Conservation (phyloP, 2,888 invertebrate genomes). For the Timema podura region DNA sequence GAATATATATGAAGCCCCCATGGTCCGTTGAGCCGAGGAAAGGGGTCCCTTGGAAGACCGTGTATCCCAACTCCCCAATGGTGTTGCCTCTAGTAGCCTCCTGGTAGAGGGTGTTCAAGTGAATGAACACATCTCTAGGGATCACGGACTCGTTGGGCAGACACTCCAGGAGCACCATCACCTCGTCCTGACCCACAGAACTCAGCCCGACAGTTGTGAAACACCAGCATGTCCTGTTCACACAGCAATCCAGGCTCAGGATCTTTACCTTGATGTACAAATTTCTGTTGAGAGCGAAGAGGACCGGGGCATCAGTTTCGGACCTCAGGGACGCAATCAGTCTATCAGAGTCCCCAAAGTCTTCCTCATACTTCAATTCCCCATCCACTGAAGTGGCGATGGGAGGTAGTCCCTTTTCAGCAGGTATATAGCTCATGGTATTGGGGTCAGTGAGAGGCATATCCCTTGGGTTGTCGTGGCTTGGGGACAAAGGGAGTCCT, state of each 20-base stretch:
- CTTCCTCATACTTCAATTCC: slow-evolving; percentile 39
- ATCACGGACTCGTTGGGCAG: slow-evolving; percentile 56
- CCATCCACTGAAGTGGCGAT: slow-evolving; percentile 35
- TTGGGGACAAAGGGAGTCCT: slow-evolving; percentile 27
- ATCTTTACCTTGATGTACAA: slow-evolving; percentile 70
- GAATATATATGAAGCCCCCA: slow-evolving; percentile 77
- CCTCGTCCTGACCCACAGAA: slow-evolving; percentile 78
- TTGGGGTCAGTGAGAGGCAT: slow-evolving; percentile 47
- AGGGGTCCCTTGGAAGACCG: slow-evolving; percentile 56
- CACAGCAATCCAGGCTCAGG: slow-evolving; percentile 71
- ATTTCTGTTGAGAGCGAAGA: slow-evolving; percentile 71
- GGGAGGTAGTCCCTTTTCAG: slow-evolving; percentile 44
- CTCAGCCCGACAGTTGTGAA: slow-evolving; percentile 72
- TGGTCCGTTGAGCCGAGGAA: slow-evolving; percentile 68
- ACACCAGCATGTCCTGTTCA: slow-evolving; percentile 69
- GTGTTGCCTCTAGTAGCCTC: slow-evolving; percentile 65
- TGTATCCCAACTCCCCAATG: slow-evolving; percentile 65
- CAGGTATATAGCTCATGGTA: slow-evolving; percentile 55
- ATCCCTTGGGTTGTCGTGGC: no score
- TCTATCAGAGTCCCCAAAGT: slow-evolving; percentile 52
- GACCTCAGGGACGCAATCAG: slow-evolving; percentile 56
- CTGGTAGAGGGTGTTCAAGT: slow-evolving; percentile 67
- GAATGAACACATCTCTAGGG: slow-evolving; percentile 70
- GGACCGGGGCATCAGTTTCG: slow-evolving; percentile 54
- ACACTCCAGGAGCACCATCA: slow-evolving; percentile 67